Conservation (phyloP, 1,140 invertebrate genomes). For the Bombus polaris region DNA sequence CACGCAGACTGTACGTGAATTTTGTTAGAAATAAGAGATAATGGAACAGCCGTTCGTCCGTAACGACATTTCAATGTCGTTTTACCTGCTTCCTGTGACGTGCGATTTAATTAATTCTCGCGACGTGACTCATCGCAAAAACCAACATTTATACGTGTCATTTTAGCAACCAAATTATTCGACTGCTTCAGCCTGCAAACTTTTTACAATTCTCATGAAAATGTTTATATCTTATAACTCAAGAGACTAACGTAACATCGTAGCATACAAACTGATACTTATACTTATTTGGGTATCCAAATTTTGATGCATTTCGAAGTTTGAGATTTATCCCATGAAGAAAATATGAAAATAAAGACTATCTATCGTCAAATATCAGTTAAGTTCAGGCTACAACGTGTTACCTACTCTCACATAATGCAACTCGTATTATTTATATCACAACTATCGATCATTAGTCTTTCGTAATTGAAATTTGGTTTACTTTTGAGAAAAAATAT, state of each 20-base stretch:
- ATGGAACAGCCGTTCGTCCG: conserved; percentile 14
- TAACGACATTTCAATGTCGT: conserved; percentile 54
- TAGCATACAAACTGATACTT: not conserved
- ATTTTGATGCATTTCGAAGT: not conserved
- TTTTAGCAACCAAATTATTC: conserved; percentile 33
- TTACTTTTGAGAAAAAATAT: not conserved
- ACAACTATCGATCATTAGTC: no score
- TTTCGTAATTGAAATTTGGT: not conserved
- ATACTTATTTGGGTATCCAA: not conserved
- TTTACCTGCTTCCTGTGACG: conserved; percentile 56
- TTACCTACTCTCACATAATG: no score
- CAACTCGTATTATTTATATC: no score
- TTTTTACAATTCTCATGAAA: not conserved
- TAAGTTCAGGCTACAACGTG: no score
- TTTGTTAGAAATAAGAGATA: conserved; percentile 35
- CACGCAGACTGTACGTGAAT: conserved; percentile 28
- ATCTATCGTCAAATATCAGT: no score
- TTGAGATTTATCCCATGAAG: not conserved
- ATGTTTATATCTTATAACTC: not conserved
- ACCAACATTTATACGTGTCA: conserved; percentile 30
- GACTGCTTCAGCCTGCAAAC: conserved; percentile 5
- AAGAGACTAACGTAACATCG: not conserved
- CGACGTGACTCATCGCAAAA: conserved; percentile 57
- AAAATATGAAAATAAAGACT: no score
- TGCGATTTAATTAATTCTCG: conserved; percentile 59